Conservation (phyloP, 1,140 invertebrate genomes). For the Bombus polaris region DNA sequence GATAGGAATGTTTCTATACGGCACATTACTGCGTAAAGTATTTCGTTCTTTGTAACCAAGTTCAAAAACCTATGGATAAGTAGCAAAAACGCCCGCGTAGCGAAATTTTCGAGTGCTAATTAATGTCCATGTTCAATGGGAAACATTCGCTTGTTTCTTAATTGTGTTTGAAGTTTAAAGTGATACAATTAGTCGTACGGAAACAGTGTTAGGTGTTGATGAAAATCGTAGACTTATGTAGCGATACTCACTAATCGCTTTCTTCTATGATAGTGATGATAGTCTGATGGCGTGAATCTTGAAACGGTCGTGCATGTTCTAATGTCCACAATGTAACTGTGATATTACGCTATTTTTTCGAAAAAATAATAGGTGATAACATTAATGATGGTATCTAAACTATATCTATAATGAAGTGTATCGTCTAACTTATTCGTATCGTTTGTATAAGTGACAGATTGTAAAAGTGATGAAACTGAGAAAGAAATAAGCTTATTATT, state of each 20-base stretch:
- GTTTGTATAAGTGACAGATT: background rate
- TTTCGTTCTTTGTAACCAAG: no score
- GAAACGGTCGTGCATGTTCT: conserved; percentile 60
- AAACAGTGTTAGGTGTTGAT: background rate
- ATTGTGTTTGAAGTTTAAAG: conserved; percentile 22
- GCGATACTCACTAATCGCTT: background rate
- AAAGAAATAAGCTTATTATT: no score
- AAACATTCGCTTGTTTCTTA: background rate
- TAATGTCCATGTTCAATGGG: background rate
- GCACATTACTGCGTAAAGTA: background rate
- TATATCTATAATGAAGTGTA: conserved; percentile 39
- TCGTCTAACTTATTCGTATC: conserved; percentile 58
- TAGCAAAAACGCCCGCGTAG: background rate
- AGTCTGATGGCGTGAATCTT: background rate
- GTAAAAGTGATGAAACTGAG: conserved; percentile 1
- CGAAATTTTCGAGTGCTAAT: conserved; percentile 18
- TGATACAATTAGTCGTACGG: background rate
- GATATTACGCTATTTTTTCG: conserved; percentile 80
- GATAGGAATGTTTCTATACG: background rate
- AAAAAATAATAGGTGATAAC: conserved; percentile 37
- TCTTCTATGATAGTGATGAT: background rate
- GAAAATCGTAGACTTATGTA: no score
- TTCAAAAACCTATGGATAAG: no score
- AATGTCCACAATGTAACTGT: conserved; percentile 81
- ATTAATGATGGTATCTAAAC: conserved; percentile 35